Evolutionary conservation across 2,797 vertebrate species (phyloP).

Genomic region (Australoheros facetus): DNA sequence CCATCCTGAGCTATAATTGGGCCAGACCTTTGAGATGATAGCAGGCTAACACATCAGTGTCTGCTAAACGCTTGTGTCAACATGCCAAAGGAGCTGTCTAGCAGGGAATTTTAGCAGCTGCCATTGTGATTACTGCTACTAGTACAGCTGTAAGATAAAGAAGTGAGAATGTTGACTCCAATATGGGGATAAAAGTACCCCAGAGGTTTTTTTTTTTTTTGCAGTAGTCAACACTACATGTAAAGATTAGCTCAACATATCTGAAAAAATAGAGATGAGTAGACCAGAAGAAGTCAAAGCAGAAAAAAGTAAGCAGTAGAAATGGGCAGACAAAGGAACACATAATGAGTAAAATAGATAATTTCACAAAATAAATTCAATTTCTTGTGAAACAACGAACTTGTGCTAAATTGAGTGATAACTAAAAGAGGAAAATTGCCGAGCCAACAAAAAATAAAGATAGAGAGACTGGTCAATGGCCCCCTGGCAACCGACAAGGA

Average conservation of each 20-base stretch:
- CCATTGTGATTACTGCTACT: slow-evolving; percentile 6
- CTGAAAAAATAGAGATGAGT: background rate
- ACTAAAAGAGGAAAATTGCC: too few relatives aligned
- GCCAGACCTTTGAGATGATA: slow-evolving; percentile 64
- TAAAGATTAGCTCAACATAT: background rate
- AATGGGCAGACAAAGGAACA: background rate
- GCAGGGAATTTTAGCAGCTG: slow-evolving; percentile 31
- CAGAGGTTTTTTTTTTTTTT: background rate
- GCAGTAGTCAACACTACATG: background rate
- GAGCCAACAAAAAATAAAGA: too few relatives aligned
- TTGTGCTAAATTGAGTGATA: too few relatives aligned
- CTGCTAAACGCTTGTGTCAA: slow-evolving; percentile 66
- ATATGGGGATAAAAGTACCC: background rate
- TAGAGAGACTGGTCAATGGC: too few relatives aligned
- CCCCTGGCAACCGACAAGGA: too few relatives aligned
- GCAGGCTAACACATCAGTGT: slow-evolving; percentile 54
- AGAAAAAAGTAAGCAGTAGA: too few relatives aligned
- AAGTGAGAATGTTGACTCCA: background rate
- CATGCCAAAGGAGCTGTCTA: slow-evolving; percentile 47
- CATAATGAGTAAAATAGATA: background rate
- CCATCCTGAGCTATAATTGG: slow-evolving; percentile 70
- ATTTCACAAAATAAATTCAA: too few relatives aligned
- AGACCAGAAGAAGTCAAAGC: background rate
- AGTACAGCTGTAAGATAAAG: background rate
- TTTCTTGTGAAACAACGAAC: too few relatives aligned